These are phyloP conservation scores for Crocuta crocuta DNA, from an alignment of 2,113 vertebrate species.

Conservation along the genomic window DNA sequence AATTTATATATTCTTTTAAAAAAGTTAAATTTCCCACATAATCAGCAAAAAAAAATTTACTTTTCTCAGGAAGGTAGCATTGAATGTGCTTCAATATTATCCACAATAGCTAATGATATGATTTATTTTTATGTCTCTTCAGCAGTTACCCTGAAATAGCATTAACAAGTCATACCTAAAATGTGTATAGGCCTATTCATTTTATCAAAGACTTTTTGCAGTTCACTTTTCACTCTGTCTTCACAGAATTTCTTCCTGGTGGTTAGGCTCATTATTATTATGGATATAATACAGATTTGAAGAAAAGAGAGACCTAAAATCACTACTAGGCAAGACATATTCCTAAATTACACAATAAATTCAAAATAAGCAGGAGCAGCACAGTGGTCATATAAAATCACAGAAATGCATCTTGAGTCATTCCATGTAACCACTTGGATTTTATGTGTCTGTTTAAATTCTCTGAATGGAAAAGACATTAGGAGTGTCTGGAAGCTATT, in stretches of 20 bases:
- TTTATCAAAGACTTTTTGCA: neutral
- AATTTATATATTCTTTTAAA: neutral
- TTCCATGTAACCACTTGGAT: neutral
- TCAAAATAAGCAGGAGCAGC: neutral
- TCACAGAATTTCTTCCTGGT: neutral
- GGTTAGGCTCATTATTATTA: neutral
- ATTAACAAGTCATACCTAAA: neutral
- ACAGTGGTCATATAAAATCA: neutral
- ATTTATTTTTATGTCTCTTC: slow-evolving; percentile 20
- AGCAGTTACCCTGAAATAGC: neutral
- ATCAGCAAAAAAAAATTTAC: neutral
- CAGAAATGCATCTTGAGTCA: neutral
- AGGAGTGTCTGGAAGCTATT: neutral
- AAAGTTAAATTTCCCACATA: neutral
- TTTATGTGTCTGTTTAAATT: neutral
- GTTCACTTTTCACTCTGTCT: neutral
- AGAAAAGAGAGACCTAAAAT: neutral
- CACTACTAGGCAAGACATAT: neutral
- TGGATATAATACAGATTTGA: neutral
- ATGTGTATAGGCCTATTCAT: neutral
- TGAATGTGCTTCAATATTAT: slow-evolving; percentile 5
- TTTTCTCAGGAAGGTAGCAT: neutral
- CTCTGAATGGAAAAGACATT: neutral
- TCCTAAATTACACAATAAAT: neutral
- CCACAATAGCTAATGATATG: neutral